Evolutionary conservation across 2,888 invertebrate genomes (phyloP).

Genomic region (Amblyjoppa fuscipennis): DNA sequence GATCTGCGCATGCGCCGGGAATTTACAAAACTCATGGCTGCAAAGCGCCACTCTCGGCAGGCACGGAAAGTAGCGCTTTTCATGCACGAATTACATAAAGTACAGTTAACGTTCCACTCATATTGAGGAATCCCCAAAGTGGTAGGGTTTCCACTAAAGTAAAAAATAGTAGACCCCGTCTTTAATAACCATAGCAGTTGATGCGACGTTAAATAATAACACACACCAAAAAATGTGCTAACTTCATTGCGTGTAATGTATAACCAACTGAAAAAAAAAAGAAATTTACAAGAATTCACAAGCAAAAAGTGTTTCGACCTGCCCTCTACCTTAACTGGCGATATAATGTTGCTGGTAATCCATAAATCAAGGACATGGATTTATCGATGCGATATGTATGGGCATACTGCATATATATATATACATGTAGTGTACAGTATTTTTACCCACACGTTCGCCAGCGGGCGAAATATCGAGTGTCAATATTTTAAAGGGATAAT

Average conservation of each 20-base stretch:
- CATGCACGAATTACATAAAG: no score
- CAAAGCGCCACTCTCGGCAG: no score
- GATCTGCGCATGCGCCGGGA: no score
- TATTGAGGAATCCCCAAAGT: no score
- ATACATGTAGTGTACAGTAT: conserved; percentile 19
- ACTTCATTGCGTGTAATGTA: no score
- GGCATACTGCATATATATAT: not conserved
- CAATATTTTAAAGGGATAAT: conserved; percentile 81
- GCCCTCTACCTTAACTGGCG: not conserved
- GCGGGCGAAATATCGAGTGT: conserved; percentile 78
- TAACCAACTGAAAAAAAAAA: not conserved
- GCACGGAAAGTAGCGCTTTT: no score
- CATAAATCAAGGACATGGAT: not conserved
- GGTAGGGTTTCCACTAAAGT: not conserved
- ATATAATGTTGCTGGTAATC: not conserved
- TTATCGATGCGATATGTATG: not conserved
- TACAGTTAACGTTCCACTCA: no score
- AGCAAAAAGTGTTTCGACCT: no score
- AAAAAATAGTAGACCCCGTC: no score
- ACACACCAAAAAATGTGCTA: not conserved
- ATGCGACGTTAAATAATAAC: no score
- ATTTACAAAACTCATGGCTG: no score
- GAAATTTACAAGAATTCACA: not conserved
- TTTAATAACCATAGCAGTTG: no score
- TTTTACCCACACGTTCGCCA: conserved; percentile 31